Conservation (phyloP, 2,113 vertebrate genomes). For the Tinamus guttatus region DNA sequence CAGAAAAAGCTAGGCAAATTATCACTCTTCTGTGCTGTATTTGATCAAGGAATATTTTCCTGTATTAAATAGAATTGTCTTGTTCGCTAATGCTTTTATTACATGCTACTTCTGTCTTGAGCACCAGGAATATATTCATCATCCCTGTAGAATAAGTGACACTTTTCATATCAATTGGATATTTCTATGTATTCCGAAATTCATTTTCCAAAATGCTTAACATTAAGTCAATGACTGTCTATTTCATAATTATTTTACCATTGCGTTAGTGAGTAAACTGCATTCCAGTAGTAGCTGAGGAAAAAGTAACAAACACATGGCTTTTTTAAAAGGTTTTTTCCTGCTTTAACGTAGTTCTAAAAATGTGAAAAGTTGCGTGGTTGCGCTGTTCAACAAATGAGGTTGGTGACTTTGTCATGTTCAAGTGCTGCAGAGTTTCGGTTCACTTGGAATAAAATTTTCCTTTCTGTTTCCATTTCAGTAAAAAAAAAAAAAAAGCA, state of each 20-base stretch:
- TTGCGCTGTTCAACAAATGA: background rate
- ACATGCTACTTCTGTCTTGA: background rate
- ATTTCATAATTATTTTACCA: background rate
- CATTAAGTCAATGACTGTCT: background rate
- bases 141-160: background rate
- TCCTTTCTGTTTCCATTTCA: background rate
- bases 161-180: background rate
- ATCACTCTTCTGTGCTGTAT: background rate
- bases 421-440: slow-evolving; percentile 7
- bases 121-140: background rate
- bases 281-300: background rate
- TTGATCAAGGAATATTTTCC: background rate
- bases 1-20: background rate
- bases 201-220: background rate
- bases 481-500: background rate
- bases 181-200: background rate
- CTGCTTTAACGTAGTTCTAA: slow-evolving; percentile 6
- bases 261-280: background rate
- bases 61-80: slow-evolving; percentile 11
- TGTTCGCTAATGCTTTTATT: background rate
- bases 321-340: slow-evolving; percentile 28
- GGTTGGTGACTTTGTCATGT: background rate
- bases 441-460: background rate
- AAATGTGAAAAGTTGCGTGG: background rate
- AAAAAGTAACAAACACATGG: slow-evolving; percentile 43